Base-by-base conservation (phyloP, 2,888 invertebrate genomes). In the Campoplex nolae region DNA sequence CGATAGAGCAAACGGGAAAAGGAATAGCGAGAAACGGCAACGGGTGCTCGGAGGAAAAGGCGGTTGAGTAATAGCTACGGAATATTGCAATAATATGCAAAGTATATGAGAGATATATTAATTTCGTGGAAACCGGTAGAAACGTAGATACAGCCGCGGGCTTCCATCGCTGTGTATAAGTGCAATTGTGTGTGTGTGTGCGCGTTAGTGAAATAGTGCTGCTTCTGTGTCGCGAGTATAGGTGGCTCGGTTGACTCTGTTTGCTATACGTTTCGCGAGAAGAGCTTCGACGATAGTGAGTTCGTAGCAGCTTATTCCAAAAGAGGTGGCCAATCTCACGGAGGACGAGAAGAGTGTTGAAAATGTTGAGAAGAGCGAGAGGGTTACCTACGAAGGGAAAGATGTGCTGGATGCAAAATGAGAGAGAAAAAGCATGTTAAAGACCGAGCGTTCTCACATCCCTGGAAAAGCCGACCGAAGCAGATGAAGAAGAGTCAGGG, bases 21-120 rank as follows among this genome's bases (percentile, higher is more conserved):
- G 74, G 78, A 77, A 75, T 79, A 83, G 84, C 75, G 86, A 87
- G 88, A 83, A 82, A 85, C 75, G 87, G 78, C 45, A 71, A 51
- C 58, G 85, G 54, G 65, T 70, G 70, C 54, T 75, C 38, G 76
- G 77, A 45, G 80, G 88, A 91, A 91, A 92, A 93, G 92, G 91
- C 91, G 92, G 91, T 91, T 92, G 93, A 93, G 93, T 92, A 92
- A 93, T 92, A 93, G 92, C 92, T 92, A 93, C 92, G 92, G 93
- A 92, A 93, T 93, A 94, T 93, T 93, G 94, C 93, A 93, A 94
- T 94, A 94, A 94, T 94, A 93, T 93, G 93, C 94, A 94, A 94
- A 94, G 93, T 94, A 94, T 93, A 94, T 93, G 93, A 94, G 94
- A 93, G 93, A 93, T 93, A 94, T 94, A 94, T 94, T 94, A 94